Evolutionary conservation across 2,113 vertebrate genomes (phyloP).

Genomic region (Nothoprocta perdicaria): DNA sequence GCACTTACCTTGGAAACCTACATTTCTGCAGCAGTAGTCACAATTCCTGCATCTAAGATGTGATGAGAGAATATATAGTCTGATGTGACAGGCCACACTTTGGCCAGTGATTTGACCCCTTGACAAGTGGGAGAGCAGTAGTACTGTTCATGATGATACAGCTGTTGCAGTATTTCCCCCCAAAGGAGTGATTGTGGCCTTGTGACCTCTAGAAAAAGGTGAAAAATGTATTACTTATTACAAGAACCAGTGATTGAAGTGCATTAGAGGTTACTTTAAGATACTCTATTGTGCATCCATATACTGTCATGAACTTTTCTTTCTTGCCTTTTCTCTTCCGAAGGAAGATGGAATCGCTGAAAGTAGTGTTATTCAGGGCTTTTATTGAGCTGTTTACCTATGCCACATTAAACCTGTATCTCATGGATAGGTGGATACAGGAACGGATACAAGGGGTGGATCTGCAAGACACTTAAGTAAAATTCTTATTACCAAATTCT

Average conservation of each 20-base stretch:
- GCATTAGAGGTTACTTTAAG: neutral
- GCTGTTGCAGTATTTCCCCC: neutral
- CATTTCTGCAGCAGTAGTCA: neutral
- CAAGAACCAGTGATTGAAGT: neutral
- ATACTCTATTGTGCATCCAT: neutral
- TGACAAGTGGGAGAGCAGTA: neutral
- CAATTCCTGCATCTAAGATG: neutral
- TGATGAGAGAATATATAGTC: neutral
- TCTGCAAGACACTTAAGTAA: conserved; percentile 5
- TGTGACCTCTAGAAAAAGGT: neutral
- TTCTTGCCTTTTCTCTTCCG: neutral
- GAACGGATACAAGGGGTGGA: neutral
- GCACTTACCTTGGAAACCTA: neutral
- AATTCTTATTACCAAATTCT: neutral
- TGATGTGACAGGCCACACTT: neutral
- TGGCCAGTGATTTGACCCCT: neutral
- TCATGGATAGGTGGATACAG: fast-evolving
- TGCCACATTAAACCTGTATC: neutral
- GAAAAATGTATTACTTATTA: neutral
- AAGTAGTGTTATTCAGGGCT: conserved; percentile 13
- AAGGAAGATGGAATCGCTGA: neutral
- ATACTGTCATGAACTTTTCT: neutral
- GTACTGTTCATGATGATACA: neutral
- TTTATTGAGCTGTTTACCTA: neutral
- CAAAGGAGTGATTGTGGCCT: neutral